A percentile compares a stretch with the other conserved stretches of the same genome.
These are phyloP conservation scores for Euzophera pinguis DNA, from an alignment of 2,888 invertebrate species.

Conservation along the genomic window DNA sequence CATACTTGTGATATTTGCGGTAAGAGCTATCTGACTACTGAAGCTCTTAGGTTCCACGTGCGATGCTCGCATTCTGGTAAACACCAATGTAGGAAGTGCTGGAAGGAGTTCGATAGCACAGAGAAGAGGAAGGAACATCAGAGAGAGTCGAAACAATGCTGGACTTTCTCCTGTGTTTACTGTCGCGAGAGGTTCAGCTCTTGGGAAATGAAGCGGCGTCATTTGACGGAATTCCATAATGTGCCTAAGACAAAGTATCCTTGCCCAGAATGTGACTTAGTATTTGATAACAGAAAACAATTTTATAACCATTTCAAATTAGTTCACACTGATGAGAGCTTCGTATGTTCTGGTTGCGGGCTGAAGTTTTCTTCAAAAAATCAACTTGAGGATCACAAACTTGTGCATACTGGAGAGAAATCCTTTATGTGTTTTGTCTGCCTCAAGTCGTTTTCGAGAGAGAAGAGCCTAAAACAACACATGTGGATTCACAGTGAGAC, in stretches of 20 bases:
- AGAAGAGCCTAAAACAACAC: slow-evolving; percentile 61
- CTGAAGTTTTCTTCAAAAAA: slow-evolving; percentile 46
- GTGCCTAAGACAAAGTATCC: slow-evolving; percentile 38
- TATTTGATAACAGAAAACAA: slow-evolving; percentile 41
- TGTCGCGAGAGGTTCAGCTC: slow-evolving; percentile 62
- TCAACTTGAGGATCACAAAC: slow-evolving; percentile 56
- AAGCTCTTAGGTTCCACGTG: slow-evolving; percentile 58
- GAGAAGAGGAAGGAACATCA: slow-evolving; percentile 50
- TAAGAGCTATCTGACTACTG: slow-evolving; percentile 49
- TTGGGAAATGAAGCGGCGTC: slow-evolving; percentile 58
- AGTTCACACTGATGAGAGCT: slow-evolving; percentile 50
- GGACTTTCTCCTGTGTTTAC: slow-evolving; percentile 49
- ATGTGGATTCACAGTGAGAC: slow-evolving; percentile 64
- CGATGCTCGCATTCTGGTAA: slow-evolving; percentile 50
- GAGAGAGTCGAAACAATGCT: slow-evolving; percentile 46
- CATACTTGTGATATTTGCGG: slow-evolving; percentile 65
- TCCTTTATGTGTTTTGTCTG: slow-evolving; percentile 65
- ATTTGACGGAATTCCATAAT: slow-evolving; percentile 46
- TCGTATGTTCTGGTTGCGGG: slow-evolving; percentile 52
- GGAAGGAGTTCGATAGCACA: slow-evolving; percentile 46
- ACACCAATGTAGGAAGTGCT: slow-evolving; percentile 56
- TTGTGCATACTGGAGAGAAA: slow-evolving; percentile 73
- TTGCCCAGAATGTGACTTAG: slow-evolving; percentile 53
- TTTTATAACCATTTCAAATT: slow-evolving; percentile 58
- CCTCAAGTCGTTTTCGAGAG: slow-evolving; percentile 69